Conservation (phyloP, 2,113 vertebrate species). For the Centropus unirufus region DNA sequence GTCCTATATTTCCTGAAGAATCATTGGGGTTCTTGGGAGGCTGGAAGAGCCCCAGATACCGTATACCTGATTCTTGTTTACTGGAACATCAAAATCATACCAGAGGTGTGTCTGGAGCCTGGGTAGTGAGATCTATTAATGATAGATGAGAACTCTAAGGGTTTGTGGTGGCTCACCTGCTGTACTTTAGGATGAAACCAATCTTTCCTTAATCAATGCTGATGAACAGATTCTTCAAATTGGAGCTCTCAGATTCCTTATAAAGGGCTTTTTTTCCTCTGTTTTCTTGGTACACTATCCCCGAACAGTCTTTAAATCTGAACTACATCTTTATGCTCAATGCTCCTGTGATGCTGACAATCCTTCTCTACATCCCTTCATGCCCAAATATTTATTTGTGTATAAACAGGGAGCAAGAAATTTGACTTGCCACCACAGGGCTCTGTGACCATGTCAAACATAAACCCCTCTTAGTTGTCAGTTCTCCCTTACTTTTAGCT, state of each 20-base stretch:
- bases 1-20: not conserved
- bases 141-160: not conserved
- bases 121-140: not conserved
- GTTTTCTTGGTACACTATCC: not conserved
- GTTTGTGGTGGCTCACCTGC: not conserved
- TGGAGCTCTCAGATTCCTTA: not conserved
- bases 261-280: not conserved
- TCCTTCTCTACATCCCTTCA: not conserved
- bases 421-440: not conserved
- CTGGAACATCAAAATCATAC: not conserved
- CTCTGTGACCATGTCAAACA: not conserved
- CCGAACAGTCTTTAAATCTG: not conserved
- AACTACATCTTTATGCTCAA: not conserved
- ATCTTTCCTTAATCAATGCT: not conserved
- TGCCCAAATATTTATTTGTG: not conserved
- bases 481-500: not conserved
- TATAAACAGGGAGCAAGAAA: not conserved
- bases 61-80: not conserved
- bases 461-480: not conserved
- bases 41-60: not conserved
- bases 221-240: not conserved
- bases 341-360: not conserved
- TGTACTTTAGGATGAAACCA: not conserved
- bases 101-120: not conserved
- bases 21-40: not conserved